These are phyloP conservation scores for Astyanax mexicanus DNA, from an alignment of 2,797 vertebrate genomes.

Conservation along the genomic window DNA sequence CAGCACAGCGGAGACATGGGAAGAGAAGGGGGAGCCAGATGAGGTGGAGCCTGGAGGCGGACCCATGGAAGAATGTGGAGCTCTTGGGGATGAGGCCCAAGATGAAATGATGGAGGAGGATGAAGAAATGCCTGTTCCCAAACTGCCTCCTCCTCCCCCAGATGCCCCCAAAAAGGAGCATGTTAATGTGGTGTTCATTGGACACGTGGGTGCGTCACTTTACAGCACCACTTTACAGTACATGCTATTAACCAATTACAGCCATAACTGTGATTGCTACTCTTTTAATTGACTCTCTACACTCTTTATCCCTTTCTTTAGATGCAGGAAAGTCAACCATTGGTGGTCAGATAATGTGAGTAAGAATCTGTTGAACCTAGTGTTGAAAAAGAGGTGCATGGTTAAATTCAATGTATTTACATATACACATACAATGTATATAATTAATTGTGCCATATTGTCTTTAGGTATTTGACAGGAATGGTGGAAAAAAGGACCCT, in stretches of 20 bases:
- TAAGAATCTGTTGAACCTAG: constrained; percentile 35
- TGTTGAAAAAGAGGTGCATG: too few relatives aligned
- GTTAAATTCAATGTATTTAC: too few relatives aligned
- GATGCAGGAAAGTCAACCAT: constrained; percentile 99
- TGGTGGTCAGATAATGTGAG: constrained; percentile 99
- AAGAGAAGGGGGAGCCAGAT: constrained; percentile 92
- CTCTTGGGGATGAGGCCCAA: constrained; percentile 78
- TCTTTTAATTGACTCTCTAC: too few relatives aligned
- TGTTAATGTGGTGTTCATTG: constrained; percentile 98
- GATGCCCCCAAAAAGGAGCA: constrained; percentile 98
- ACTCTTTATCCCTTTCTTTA: constrained; percentile 64
- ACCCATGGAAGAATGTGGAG: constrained; percentile 73
- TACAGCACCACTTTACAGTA: too few relatives aligned
- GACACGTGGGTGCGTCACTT: constrained; percentile 92
- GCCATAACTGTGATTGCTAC: too few relatives aligned
- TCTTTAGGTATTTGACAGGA: constrained; percentile 93
- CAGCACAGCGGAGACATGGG: constrained; percentile 94
- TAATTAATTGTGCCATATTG: constrained; percentile 1
- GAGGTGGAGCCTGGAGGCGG: constrained; percentile 78
- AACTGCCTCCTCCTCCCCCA: constrained; percentile 86
- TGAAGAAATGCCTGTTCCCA: constrained; percentile 90
- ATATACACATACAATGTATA: too few relatives aligned
- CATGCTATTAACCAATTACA: too few relatives aligned
- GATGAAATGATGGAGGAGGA: constrained; percentile 97
- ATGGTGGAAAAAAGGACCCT: constrained; percentile 99